Evolutionary conservation across 2,113 vertebrate genomes (phyloP).

Genomic region (Pterocles orientalis): DNA sequence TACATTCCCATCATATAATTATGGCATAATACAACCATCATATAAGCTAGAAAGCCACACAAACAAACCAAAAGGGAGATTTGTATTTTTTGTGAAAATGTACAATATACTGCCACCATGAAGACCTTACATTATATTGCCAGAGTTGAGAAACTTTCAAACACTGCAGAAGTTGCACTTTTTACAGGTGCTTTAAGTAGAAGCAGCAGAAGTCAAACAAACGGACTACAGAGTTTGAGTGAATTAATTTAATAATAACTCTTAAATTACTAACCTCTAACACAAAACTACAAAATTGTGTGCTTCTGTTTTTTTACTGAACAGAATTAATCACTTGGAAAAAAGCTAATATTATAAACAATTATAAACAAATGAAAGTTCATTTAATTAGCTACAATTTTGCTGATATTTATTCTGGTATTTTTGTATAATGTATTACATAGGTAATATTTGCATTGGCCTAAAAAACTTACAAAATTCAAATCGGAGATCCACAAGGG

Average conservation of each 20-base stretch:
- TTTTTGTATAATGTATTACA: neutral
- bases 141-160: neutral
- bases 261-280: neutral
- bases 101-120: rapidly evolving
- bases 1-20: neutral
- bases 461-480: neutral
- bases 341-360: neutral
- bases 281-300: neutral
- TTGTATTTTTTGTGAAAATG: neutral
- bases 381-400: neutral
- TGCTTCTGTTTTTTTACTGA: neutral
- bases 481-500: neutral
- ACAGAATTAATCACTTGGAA: neutral
- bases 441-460: neutral
- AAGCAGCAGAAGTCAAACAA: neutral
- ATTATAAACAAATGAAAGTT: neutral
- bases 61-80: neutral
- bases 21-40: neutral
- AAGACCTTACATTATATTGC: neutral
- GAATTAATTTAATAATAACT: neutral
- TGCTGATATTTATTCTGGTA: neutral
- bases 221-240: neutral
- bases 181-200: neutral
- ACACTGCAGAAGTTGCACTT: neutral
- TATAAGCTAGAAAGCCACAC: neutral